A percentile compares a stretch with the other conserved stretches of the same genome.
Conservation (phyloP, 2,113 vertebrate species). For the Micromys minutus region DNA sequence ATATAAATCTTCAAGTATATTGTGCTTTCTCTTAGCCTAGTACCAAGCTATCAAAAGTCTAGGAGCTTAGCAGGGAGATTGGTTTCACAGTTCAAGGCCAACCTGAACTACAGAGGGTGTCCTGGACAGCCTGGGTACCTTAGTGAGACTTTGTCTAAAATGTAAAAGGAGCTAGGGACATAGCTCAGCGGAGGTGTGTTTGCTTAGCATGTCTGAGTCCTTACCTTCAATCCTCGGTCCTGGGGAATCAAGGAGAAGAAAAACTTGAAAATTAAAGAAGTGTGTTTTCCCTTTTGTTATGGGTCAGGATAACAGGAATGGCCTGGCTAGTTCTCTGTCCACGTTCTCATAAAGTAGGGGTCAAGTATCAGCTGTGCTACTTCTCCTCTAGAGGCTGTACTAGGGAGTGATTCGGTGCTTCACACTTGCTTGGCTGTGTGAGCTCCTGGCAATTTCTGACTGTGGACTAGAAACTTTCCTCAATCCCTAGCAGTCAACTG, state of each 20-base stretch:
- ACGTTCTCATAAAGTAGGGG: neutral
- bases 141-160: neutral
- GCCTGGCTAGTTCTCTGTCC: neutral
- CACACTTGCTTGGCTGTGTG: too few relatives aligned
- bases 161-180: neutral
- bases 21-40: neutral
- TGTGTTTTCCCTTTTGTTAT: neutral
- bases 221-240: neutral
- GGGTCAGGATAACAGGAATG: rapidly evolving
- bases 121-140: neutral
- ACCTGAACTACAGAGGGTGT: neutral
- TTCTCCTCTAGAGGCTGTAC: neutral
- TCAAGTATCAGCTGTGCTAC: too few relatives aligned
- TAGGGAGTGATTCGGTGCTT: neutral
- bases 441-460: neutral
- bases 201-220: neutral
- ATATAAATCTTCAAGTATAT: neutral
- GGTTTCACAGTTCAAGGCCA: neutral
- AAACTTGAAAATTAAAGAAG: neutral
- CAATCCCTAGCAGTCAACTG: neutral
- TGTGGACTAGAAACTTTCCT: neutral
- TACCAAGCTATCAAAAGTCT: neutral
- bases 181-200: neutral
- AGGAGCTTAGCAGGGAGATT: neutral
- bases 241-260: too few relatives aligned